Percentiles rank a stretch among this genome's conserved stretches.
Evolutionary conservation across 2,888 invertebrate genomes (phyloP).

Genomic region (Eupelmus urozonus): DNA sequence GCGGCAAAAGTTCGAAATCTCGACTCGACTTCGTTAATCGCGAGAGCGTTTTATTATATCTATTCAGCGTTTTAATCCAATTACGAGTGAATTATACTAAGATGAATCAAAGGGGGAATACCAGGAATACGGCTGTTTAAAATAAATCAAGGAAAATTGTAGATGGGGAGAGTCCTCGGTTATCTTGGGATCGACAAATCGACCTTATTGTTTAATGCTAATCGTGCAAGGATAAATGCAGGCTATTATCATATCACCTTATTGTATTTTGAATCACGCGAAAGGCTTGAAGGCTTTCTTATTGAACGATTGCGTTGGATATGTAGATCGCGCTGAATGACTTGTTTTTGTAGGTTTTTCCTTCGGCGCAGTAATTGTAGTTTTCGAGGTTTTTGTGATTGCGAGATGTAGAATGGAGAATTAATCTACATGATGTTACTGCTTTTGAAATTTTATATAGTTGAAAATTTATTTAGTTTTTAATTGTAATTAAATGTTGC

Average conservation of each 20-base stretch:
- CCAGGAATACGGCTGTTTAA: too few relatives aligned
- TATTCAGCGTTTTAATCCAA: not conserved
- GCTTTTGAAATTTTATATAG: too few relatives aligned
- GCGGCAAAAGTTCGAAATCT: constrained; percentile 23
- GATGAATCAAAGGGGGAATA: not conserved
- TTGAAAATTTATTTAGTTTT: too few relatives aligned
- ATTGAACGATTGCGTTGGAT: too few relatives aligned
- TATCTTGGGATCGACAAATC: constrained; percentile 12
- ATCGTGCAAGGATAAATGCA: constrained; percentile 3
- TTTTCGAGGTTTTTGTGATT: too few relatives aligned
- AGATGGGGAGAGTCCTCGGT: constrained; percentile 26
- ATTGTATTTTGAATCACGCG: constrained; percentile 22
- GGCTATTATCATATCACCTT: constrained; percentile 20
- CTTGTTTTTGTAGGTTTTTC: too few relatives aligned
- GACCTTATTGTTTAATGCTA: constrained; percentile 21
- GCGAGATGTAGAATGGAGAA: too few relatives aligned
- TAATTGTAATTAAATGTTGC: too few relatives aligned
- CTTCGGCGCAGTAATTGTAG: too few relatives aligned
- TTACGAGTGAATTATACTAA: not conserved
- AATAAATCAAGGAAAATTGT: constrained; percentile 8
- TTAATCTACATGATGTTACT: too few relatives aligned
- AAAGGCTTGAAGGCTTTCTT: constrained; percentile 36
- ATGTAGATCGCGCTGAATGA: too few relatives aligned
- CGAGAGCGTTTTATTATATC: not conserved
- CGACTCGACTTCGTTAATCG: constrained; percentile 1